Evolutionary conservation across 2,888 invertebrate genomes (phyloP).

Genomic region (Yponomeuta evonymella): DNA sequence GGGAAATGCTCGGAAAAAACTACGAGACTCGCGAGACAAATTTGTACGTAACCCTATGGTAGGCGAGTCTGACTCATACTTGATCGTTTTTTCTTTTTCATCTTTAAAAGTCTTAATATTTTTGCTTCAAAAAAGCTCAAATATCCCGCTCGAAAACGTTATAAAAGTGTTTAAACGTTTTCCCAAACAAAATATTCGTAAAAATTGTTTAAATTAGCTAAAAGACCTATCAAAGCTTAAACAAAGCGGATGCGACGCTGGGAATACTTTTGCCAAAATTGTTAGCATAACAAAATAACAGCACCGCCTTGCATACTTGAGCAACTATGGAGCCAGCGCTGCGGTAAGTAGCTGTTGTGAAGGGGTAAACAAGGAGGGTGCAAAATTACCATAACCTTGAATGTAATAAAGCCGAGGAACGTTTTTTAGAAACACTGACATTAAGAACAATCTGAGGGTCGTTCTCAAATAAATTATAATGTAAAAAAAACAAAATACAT

Average conservation of each 20-base stretch:
- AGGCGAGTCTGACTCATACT: too few species aligned
- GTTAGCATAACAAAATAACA: slow-evolving; percentile 49
- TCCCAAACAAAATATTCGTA: not conserved
- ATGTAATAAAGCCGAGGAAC: not conserved
- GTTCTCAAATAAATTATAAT: too few species aligned
- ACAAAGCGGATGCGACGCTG: slow-evolving; percentile 29
- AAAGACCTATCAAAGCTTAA: slow-evolving; percentile 67
- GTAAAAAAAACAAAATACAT: too few species aligned
- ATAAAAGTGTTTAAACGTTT: not conserved
- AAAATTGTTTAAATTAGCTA: slow-evolving; percentile 25
- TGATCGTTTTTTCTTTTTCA: too few species aligned
- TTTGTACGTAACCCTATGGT: too few species aligned
- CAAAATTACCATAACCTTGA: not conserved
- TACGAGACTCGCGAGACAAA: too few species aligned
- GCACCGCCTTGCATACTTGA: slow-evolving; percentile 47
- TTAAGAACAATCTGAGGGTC: too few species aligned
- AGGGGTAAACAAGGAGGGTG: not conserved
- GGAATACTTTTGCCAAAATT: slow-evolving; percentile 68
- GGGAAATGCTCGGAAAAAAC: too few species aligned
- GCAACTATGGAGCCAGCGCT: slow-evolving; percentile 28
- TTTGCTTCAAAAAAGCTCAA: not conserved
- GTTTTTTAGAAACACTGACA: not conserved
- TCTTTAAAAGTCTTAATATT: not conserved
- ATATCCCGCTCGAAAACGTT: not conserved
- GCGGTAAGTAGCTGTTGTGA: slow-evolving; percentile 36